Percentiles rank a stretch among this genome's conserved stretches.
Evolutionary conservation across 2,888 invertebrate genomes (phyloP).

Genomic region (Caenorhabditis panamensis): DNA sequence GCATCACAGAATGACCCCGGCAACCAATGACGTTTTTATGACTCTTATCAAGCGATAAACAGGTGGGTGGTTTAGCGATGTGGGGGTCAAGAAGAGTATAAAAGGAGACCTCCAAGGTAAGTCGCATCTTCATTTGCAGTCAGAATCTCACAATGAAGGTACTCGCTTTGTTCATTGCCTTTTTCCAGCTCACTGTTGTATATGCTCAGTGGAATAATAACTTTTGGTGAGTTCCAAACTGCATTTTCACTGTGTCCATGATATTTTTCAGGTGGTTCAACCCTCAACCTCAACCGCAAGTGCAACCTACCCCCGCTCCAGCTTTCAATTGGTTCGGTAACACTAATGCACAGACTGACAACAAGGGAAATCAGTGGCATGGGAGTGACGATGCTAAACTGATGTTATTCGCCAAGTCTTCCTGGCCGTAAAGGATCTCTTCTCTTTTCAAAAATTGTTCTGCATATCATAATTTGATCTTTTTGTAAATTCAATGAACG

Average conservation of each 20-base stretch:
- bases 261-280: constrained; percentile 31
- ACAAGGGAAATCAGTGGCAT: constrained; percentile 44
- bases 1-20: background rate
- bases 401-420: constrained; percentile 47
- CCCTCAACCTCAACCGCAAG: constrained; percentile 11
- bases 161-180: constrained; percentile 7
- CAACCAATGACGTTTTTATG: constrained; percentile 25
- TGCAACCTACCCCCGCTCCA: background rate
- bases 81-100: constrained; percentile 6
- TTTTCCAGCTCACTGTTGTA: background rate
- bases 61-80: constrained; percentile 18
- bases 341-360: constrained; percentile 15
- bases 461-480: too few species aligned
- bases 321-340: constrained; percentile 30
- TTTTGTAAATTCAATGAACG: too few species aligned
- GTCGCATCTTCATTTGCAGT: background rate
- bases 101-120: background rate
- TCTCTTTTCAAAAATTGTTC: too few species aligned
- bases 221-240: constrained; percentile 15
- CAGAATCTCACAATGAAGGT: constrained; percentile 25
- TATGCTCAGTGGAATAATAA: constrained; percentile 40
- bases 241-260: too few species aligned
- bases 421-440: constrained; percentile 28
- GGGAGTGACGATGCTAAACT: constrained; percentile 40
- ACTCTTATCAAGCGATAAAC: constrained; percentile 21